These are phyloP conservation scores for Hypolimnas misippus DNA, from an alignment of 2,888 invertebrate species.

Conservation along the genomic window DNA sequence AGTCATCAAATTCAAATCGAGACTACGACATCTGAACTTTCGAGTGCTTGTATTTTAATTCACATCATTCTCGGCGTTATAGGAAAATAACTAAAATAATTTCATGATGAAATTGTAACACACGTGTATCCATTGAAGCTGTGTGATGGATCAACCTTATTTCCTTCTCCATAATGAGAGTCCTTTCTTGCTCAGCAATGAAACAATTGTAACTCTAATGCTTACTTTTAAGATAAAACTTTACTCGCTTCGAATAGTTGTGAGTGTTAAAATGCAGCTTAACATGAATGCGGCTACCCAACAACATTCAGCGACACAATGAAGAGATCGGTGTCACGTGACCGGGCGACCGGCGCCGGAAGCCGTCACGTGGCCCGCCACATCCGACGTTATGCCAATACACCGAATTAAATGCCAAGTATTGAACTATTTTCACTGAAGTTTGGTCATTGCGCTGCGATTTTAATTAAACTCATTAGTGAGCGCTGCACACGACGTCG, in stretches of 20 bases:
- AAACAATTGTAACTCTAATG: no score
- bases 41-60: no score
- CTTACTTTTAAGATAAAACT: no score
- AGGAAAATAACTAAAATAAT: no score
- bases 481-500: neutral
- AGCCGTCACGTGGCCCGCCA: conserved; percentile 66
- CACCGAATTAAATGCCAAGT: conserved; percentile 35
- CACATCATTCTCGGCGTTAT: no score
- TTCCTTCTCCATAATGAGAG: no score
- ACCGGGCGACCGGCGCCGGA: conserved; percentile 60
- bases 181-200: no score
- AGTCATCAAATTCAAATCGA: no score
- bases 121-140: no score
- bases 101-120: no score
- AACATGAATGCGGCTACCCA: conserved; percentile 19
- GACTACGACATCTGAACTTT: no score
- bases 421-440: conserved; percentile 37
- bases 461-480: conserved; percentile 2
- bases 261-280: conserved; percentile 1
- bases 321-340: conserved; percentile 69
- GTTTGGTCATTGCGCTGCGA: conserved; percentile 25
- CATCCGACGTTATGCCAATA: conserved; percentile 68
- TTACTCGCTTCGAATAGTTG: neutral
- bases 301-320: conserved; percentile 40
- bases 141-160: no score